Evolutionary conservation across 2,888 invertebrate genomes (phyloP), one percentile per base, ranked within the genome.

Genomic region (Callyntrura sp.): DNA sequence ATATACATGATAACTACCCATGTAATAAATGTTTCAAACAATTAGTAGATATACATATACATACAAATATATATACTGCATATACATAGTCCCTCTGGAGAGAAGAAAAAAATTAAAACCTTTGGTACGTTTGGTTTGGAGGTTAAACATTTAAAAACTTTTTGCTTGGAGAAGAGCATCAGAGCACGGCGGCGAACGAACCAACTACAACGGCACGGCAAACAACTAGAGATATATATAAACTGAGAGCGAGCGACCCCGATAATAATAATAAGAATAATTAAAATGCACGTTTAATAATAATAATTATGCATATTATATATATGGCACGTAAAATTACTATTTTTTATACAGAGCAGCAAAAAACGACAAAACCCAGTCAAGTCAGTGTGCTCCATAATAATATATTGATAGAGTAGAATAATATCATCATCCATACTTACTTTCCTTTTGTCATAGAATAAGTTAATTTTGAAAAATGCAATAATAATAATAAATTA

Each of bases 191-290:
- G 60, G 60, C 79, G 79, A 81, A 81, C 79, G 79, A 81, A 81
- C 79, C 79, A 81, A 81, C 79, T 81, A 81, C 79, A 81, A 81
- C 79, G 79, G 79, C 79, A 81, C 79, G 79, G 79, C 79, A 81
- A 81, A 81, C 79, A 81, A 81, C 79, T 81, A 81, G 79, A 81
- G 57, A 81, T 43, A 57, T 17, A 79, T 79, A 57, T 57, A 57
- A 60, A 81, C 79, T 35, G 79, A 81, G 79, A 81, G 79, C 79
- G 79, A 81, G 79, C 60, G 79, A 81, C 79, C 79, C 79, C 79
- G 43, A 81, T 60, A 65, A 65, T 65, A 57, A n/a, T 57, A 17
- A 70, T 25, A 45, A 70, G 70, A 76, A 51, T 76, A 60, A 60
- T 81, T 81, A 78, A 81, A 81, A 81, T 81, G 79, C 79, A 81